These are phyloP conservation scores for Bradynema listronoti DNA, from an alignment of 1,140 invertebrate genomes.

Conservation along the genomic window DNA sequence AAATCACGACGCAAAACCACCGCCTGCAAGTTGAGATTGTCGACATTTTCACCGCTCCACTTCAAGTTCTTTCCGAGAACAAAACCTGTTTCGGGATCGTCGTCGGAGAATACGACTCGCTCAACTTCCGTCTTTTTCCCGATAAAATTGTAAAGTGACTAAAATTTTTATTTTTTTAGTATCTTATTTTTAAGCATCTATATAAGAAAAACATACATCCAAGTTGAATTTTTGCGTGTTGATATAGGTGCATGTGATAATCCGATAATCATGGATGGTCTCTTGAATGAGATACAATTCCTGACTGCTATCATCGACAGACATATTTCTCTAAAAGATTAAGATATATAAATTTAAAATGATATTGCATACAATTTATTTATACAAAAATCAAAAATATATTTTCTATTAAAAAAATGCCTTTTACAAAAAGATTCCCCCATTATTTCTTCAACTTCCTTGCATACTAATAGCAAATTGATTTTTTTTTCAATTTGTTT, in stretches of 20 bases:
- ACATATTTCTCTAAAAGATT: too few species aligned
- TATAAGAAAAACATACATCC: slow-evolving; percentile 11
- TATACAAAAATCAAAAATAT: too few species aligned
- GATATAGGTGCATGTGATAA: slow-evolving; percentile 72
- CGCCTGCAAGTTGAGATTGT: slow-evolving; percentile 76
- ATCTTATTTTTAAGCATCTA: slow-evolving; percentile 4
- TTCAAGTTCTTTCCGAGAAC: slow-evolving; percentile 80
- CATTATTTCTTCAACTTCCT: too few species aligned
- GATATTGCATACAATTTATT: too few species aligned
- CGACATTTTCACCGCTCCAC: slow-evolving; percentile 69
- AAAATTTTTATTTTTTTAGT: slow-evolving; percentile 22
- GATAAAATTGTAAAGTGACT: slow-evolving; percentile 92
- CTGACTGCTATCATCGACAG: too few species aligned
- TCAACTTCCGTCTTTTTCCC: slow-evolving; percentile 81
- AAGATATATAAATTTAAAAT: too few species aligned
- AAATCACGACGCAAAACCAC: slow-evolving; percentile 70
- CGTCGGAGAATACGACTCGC: slow-evolving; percentile 75
- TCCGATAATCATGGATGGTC: slow-evolving; percentile 74
- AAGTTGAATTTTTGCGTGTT: slow-evolving; percentile 60
- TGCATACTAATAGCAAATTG: too few species aligned
- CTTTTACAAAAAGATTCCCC: too few species aligned
- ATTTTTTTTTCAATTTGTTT: too few species aligned
- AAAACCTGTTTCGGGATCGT: slow-evolving; percentile 73
- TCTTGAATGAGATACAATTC: too few species aligned
- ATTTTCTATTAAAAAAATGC: too few species aligned